Conservation (phyloP, 2,113 vertebrate genomes). For the Malurus elegans region DNA sequence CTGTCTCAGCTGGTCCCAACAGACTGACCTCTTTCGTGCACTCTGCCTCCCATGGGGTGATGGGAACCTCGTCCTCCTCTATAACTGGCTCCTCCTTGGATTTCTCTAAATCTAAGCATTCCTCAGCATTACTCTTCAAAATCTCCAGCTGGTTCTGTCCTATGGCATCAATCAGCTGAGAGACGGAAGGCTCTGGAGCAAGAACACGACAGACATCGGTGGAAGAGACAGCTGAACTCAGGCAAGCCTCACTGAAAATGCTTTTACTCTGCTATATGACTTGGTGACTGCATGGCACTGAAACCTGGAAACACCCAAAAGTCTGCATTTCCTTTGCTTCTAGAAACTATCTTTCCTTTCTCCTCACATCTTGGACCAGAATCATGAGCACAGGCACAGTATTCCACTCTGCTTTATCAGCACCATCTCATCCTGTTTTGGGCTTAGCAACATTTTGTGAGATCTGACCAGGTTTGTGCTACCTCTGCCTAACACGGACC, state of each 20-base stretch:
- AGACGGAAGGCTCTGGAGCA: conserved; percentile 32
- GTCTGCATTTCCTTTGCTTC: background rate
- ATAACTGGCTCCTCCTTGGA: background rate
- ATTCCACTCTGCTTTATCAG: background rate
- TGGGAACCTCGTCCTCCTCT: background rate
- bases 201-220: background rate
- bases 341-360: background rate
- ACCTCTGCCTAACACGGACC: background rate
- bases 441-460: background rate
- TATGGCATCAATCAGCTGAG: conserved; percentile 48
- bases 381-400: rapidly evolving
- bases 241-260: background rate
- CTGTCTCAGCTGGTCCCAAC: background rate
- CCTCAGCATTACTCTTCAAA: conserved; percentile 23
- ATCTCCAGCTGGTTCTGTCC: conserved; percentile 40
- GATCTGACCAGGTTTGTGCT: background rate
- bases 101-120: conserved; percentile 33
- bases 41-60: conserved; percentile 44
- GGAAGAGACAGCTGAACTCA: background rate
- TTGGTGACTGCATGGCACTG: background rate
- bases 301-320: background rate
- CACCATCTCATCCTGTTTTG: background rate
- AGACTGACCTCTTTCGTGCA: conserved; percentile 27
- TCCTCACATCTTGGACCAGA: background rate
- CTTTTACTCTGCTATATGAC: background rate